Base-by-base conservation (phyloP, 2,888 invertebrate species). In the Tanaodytes sp. region DNA sequence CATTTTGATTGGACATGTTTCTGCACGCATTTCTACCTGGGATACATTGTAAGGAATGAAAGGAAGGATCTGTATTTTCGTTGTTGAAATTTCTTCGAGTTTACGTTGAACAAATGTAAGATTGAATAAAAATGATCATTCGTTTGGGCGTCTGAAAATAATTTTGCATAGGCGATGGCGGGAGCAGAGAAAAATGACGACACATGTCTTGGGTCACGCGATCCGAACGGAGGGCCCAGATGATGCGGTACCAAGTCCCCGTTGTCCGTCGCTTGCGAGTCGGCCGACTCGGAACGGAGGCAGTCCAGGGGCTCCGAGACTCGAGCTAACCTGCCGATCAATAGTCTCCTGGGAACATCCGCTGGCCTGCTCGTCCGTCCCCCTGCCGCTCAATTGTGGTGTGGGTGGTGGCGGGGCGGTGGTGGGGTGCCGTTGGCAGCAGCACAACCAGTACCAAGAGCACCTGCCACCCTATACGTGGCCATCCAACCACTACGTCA, bases 331-430 rank as follows among this genome's bases (percentile, higher is more conserved):
- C 63, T 48, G 55, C 48, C 63, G 84, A 84, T 84, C 84, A 83
- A 84, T 84, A 84, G 83, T 84, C 81, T 81, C 78, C 80, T 81
- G 80, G 82, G 80, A 83, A 81, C 79, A 83, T 83, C 82, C 81
- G 77, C 33, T 49, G 36, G 59, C 43, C 30, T 78, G 82, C 81
- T 81, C 70, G 57, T 79, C 75, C 79, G 78, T 79, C 76, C 76
- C 76, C 66, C 16, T 45, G 30, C 36, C 51, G 33, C 42, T 42
- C 39, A 27, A 14, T 36, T 33, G 33, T 27, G 27, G 6, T 5
- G 36, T 23, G 45, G 42, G 40, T 23, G 52, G 27, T 20, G 42
- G 27, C 14, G 31, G 42, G 18, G 54, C 42, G 12, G 15, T 42
- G 48, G 55, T 31, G 46, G 54, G 23, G 23, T 8, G 23, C 23